Percentiles rank a stretch among this genome's conserved stretches.
phyloP scores from a whole-genome alignment of 2,797 vertebrate genomes.

The Lepilemur ruficaudatus region DNA sequence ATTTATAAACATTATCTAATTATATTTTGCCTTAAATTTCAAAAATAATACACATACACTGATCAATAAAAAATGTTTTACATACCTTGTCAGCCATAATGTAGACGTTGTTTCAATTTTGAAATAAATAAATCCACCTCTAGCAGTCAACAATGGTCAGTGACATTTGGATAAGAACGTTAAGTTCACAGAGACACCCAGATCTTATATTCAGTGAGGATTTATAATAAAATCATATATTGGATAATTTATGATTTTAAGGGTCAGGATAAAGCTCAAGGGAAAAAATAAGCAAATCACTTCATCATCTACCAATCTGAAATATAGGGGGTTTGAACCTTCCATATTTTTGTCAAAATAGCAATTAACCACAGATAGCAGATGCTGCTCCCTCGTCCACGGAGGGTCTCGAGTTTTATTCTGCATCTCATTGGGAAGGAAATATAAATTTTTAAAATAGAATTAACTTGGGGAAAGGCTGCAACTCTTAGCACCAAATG shows the following conservation, averaged over 20 bases:
- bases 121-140: slow-evolving; percentile 18
- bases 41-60: neutral
- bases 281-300: neutral
- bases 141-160: neutral
- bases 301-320: slow-evolving; percentile 31
- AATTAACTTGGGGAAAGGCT: slow-evolving; percentile 72
- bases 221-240: slow-evolving; percentile 32
- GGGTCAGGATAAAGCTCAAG: slow-evolving; percentile 46
- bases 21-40: neutral
- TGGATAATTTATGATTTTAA: neutral
- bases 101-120: neutral
- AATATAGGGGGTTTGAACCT: slow-evolving; percentile 58
- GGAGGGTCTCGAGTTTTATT: slow-evolving; percentile 69
- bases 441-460: slow-evolving; percentile 64
- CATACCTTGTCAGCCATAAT: neutral
- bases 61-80: neutral
- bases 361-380: slow-evolving; percentile 70
- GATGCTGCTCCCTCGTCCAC: slow-evolving; percentile 57
- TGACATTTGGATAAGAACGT: neutral
- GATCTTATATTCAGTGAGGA: neutral
- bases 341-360: slow-evolving; percentile 35
- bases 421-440: slow-evolving; percentile 67
- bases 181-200: neutral
- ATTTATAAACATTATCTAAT: neutral
- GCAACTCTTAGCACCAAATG: slow-evolving; percentile 81